A percentile compares a stretch with the other conserved stretches of the same genome.
phyloP scores from a whole-genome alignment of 92 coral and sea anemone species.

The Phenganax stokvisi region DNA sequence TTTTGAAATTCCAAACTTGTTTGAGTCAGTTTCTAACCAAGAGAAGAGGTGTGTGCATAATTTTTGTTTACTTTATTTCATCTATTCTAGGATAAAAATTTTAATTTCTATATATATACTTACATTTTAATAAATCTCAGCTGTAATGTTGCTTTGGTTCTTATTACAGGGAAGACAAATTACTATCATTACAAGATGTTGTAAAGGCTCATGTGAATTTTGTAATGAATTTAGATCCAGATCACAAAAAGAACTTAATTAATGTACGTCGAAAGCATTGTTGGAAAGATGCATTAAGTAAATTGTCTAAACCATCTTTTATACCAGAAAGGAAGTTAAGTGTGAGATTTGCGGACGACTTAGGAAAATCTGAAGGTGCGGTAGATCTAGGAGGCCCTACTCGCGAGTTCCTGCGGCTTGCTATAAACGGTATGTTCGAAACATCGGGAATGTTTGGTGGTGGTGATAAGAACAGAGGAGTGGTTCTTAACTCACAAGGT shows the following conservation, averaged over 20 bases:
- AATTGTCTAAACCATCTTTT: slow-evolving; percentile 14
- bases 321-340: slow-evolving; percentile 24
- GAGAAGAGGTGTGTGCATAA: not conserved
- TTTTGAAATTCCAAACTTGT: slow-evolving; percentile 7
- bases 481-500: slow-evolving; percentile 34
- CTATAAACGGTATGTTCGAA: slow-evolving; percentile 13
- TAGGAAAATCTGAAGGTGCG: slow-evolving; percentile 18
- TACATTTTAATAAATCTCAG: no score
- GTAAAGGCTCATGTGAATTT: not conserved
- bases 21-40: not conserved
- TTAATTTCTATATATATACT: no score
- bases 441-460: slow-evolving; percentile 37
- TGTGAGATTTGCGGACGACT: slow-evolving; percentile 29
- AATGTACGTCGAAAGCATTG: no score
- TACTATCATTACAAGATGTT: not conserved
- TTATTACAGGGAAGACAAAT: slow-evolving; percentile 3
- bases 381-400: slow-evolving; percentile 37
- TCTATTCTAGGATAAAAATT: not conserved
- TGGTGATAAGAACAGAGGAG: slow-evolving; percentile 11
- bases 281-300: not conserved
- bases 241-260: not conserved
- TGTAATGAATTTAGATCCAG: slow-evolving; percentile 1
- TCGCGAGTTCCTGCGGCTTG: slow-evolving; percentile 23
- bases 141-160: no score
- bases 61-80: not conserved